Percentiles rank a stretch among this genome's conserved stretches.
Evolutionary conservation across 2,113 vertebrate genomes (phyloP).

Genomic region (Spheniscus mendiculus): DNA sequence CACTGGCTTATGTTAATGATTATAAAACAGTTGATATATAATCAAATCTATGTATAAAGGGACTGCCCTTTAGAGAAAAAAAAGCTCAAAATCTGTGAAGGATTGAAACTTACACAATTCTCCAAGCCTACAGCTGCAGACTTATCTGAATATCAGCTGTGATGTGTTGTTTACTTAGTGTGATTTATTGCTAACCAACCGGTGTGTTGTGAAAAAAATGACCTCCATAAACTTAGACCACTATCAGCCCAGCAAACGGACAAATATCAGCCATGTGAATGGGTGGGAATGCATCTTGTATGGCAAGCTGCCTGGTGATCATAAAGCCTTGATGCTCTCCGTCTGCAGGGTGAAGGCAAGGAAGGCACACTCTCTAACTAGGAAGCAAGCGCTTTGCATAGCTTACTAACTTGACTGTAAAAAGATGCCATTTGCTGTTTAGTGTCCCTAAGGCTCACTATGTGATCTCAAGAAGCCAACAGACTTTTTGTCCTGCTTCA

Average conservation of each 20-base stretch:
- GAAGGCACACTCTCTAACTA: not conserved
- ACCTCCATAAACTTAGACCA: not conserved
- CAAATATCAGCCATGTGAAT: not conserved
- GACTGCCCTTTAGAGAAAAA: not conserved
- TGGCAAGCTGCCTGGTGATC: not conserved
- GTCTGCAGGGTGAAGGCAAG: not conserved
- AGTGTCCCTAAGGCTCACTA: not conserved
- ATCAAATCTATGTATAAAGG: not conserved
- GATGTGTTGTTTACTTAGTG: not conserved
- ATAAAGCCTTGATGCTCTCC: not conserved
- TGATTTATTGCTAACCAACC: not conserved
- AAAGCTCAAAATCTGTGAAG: not conserved
- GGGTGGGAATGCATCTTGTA: not conserved
- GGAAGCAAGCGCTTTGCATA: not conserved
- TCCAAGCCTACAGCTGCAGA: not conserved
- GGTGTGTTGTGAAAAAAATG: not conserved
- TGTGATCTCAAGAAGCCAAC: not conserved
- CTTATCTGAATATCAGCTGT: not conserved
- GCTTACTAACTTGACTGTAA: not conserved
- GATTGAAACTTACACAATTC: not conserved
- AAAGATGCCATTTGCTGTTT: not conserved
- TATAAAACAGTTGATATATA: not conserved
- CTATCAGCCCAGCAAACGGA: not conserved
- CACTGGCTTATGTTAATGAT: not conserved
- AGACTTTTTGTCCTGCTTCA: not conserved